Evolutionary conservation across 2,113 vertebrate species (phyloP), one percentile per base, ranked within the genome.

Genomic region (Mionectes macconnelli): DNA sequence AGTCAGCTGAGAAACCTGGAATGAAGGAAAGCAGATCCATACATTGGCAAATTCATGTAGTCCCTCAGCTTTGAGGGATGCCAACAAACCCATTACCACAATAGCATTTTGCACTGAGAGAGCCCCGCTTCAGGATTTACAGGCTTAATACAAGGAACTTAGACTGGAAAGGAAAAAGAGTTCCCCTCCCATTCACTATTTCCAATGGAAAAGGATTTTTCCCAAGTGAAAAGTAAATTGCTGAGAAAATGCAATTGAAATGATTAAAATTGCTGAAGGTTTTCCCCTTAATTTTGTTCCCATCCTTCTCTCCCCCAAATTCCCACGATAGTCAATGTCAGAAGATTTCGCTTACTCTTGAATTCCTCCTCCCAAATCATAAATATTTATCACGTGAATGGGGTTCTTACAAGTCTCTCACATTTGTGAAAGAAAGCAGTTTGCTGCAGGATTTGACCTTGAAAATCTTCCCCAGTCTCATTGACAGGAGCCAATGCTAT

Each of bases 221-320:
- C 96, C 96, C 96, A 93, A 94, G 96, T 94, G 97, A 94, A 96
- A 96, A 96, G 68, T 78, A 96, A 97, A 97, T 96, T 96, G 95
- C 90, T 95, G 95, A 96, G 92, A 97, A 96, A 96, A 97, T 74
- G 56, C 89, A 95, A 95, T 69, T 92, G 81, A 94, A 96, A 94
- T 93, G 42, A 96, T 94, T 96, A 88, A 96, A 97, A 97, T 73
- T 96, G 73, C 87, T 88, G 64, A 85, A 87, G 81, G 85, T 96
- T 96, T 94, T 52, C 52, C 63, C 35, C 87, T 95, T 81, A 89
- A 81, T 93, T 94, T 94, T 94, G 49, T 93, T 92, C 72, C 60
- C 1, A 0, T 84, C 64, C 57, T 87, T 90, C 64, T 87, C 11
- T 53, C 77, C 86, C 22, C 40, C 18, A 95, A 91, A 96, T 92